A percentile compares a stretch with the other conserved stretches of the same genome.
Evolutionary conservation across 92 coral and sea anemone genomes (phyloP).

Genomic region (Muricea muricata): DNA sequence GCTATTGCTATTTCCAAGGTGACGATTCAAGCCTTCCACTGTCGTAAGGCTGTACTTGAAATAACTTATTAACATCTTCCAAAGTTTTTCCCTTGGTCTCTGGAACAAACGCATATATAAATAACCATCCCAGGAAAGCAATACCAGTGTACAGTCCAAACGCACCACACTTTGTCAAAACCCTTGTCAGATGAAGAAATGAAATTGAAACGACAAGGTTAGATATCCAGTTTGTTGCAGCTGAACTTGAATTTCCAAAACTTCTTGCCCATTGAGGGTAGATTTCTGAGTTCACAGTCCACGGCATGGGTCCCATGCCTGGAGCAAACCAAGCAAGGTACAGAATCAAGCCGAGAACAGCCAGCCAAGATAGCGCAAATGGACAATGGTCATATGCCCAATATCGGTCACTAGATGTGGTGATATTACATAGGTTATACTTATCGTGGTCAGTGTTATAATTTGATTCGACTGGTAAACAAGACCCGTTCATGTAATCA

Average conservation of each 20-base stretch:
- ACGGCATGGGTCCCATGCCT: conserved; percentile 57
- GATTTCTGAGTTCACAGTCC: conserved; percentile 56
- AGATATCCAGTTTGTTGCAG: conserved; percentile 36
- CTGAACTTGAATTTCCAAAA: conserved; percentile 47
- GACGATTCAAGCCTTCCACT: not conserved
- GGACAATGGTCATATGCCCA: conserved; percentile 87
- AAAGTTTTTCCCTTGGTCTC: conserved; percentile 92
- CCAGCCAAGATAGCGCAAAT: conserved; percentile 80
- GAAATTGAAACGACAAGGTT: conserved; percentile 39
- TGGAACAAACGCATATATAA: conserved; percentile 76
- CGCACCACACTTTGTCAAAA: conserved; percentile 79
- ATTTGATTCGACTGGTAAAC: conserved; percentile 62
- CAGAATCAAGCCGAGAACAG: conserved; percentile 72
- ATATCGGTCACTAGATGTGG: not conserved
- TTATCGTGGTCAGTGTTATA: conserved; percentile 54
- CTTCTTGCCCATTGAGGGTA: conserved; percentile 59
- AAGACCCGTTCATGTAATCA: conserved; percentile 76
- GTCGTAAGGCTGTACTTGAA: conserved; percentile 23
- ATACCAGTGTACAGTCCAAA: conserved; percentile 87
- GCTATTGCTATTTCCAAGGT: not conserved
- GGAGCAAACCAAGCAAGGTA: conserved; percentile 49
- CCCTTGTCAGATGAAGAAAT: conserved; percentile 38
- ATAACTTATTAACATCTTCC: conserved; percentile 79
- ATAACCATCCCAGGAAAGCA: conserved; percentile 80
- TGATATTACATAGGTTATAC: conserved; percentile 76